phyloP scores from a whole-genome alignment of 2,888 invertebrate species.

The Thymelicus lineola region DNA sequence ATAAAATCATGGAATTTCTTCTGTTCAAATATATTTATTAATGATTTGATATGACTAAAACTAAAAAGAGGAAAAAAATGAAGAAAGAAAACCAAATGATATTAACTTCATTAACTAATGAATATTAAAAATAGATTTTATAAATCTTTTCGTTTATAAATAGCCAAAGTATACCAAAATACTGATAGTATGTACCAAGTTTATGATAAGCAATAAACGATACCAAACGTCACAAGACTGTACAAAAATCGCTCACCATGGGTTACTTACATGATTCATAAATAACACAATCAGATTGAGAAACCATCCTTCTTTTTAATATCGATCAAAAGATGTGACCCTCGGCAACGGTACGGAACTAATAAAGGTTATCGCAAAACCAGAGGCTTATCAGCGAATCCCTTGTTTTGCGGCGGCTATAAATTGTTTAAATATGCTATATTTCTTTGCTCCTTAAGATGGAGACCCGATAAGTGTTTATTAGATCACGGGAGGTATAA shows the following conservation, averaged over 20 bases:
- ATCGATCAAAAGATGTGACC: slow-evolving; percentile 31
- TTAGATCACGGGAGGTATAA: slow-evolving; percentile 79
- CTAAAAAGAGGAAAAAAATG: not conserved
- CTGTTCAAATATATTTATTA: not conserved
- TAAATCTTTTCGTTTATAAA: too few relatives aligned
- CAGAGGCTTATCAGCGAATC: slow-evolving; percentile 70
- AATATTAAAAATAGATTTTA: too few relatives aligned
- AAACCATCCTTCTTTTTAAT: not conserved
- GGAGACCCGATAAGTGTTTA: slow-evolving; percentile 72
- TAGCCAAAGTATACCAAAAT: too few relatives aligned
- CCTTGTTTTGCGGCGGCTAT: slow-evolving; percentile 76
- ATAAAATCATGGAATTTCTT: not conserved
- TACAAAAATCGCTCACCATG: too few relatives aligned
- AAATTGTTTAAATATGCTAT: slow-evolving; percentile 82
- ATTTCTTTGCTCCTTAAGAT: slow-evolving; percentile 80
- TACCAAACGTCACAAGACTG: too few relatives aligned
- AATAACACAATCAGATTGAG: not conserved
- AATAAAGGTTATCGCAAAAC: slow-evolving; percentile 71
- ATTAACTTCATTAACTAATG: too few relatives aligned
- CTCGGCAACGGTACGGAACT: slow-evolving; percentile 59
- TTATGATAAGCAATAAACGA: too few relatives aligned
- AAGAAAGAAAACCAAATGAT: too few relatives aligned
- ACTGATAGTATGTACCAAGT: too few relatives aligned
- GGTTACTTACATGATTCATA: not conserved
- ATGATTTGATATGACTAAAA: not conserved